These are phyloP conservation scores for Meloidogyne hapla DNA, from an alignment of 1,140 invertebrate species.

Conservation along the genomic window DNA sequence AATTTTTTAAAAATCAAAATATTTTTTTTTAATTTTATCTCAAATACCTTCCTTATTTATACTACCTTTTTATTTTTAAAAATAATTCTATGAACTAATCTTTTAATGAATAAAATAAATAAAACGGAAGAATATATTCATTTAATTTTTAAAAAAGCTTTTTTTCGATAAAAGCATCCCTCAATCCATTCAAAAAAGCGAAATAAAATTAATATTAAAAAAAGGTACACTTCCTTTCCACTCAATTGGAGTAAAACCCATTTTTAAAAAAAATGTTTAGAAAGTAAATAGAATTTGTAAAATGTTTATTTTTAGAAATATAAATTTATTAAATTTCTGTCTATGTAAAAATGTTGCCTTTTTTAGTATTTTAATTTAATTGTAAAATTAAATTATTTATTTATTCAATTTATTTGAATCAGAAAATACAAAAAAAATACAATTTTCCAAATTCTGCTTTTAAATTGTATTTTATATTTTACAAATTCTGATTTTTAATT, in stretches of 20 bases:
- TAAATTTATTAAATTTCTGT: no score
- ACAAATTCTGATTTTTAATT: no score
- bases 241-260: not conserved
- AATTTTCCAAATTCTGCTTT: no score
- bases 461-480: no score
- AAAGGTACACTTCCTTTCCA: not conserved
- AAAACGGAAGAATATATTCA: not conserved
- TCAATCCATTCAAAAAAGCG: not conserved
- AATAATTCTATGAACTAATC: no score
- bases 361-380: no score
- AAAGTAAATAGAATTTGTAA: not conserved
- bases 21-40: slow-evolving; percentile 1
- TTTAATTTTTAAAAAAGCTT: not conserved
- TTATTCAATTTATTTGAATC: no score
- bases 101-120: not conserved
- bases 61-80: not conserved
- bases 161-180: not conserved
- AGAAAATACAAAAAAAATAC: no score
- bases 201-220: not conserved
- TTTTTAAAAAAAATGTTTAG: not conserved
- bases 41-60: no score
- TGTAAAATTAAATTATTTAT: no score
- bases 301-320: not conserved
- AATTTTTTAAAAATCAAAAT: no score
- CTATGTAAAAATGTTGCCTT: no score